phyloP scores from a whole-genome alignment of 2,888 invertebrate species.

The Globia sparganii region DNA sequence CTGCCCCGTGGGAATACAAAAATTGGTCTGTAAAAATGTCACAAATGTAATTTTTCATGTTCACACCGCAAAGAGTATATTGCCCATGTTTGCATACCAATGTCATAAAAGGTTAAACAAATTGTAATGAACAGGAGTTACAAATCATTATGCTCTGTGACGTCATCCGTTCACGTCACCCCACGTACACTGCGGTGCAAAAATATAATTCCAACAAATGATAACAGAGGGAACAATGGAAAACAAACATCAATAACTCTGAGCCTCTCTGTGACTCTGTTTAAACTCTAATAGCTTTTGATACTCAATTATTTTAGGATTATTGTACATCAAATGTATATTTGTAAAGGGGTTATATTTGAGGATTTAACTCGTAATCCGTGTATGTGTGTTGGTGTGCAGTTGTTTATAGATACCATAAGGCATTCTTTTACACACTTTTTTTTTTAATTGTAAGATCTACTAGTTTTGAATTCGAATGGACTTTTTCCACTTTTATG shows the following conservation, averaged over 20 bases:
- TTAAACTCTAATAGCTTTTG: conserved; percentile 66
- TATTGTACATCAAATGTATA: conserved; percentile 44
- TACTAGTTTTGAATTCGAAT: background rate
- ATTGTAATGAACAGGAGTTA: conserved; percentile 54
- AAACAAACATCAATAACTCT: conserved; percentile 67
- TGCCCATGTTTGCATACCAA: conserved; percentile 44
- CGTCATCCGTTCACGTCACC: conserved; percentile 51
- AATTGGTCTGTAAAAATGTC: conserved; percentile 52
- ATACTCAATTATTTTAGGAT: conserved; percentile 65
- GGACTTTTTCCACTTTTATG: background rate
- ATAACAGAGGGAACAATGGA: conserved; percentile 63
- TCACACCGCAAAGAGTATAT: conserved; percentile 31
- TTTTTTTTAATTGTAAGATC: background rate
- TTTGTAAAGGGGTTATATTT: conserved; percentile 36
- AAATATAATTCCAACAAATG: conserved; percentile 59
- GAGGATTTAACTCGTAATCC: conserved; percentile 40
- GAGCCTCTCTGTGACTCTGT: conserved; percentile 57
- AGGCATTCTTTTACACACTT: background rate
- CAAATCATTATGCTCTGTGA: conserved; percentile 62
- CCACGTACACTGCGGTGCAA: conserved; percentile 49
- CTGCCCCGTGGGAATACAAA: conserved; percentile 24
- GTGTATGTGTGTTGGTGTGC: background rate
- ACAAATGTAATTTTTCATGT: conserved; percentile 49
- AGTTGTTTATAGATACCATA: background rate
- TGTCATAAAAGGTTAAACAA: conserved; percentile 54